Percentiles rank a stretch among this genome's conserved stretches.
These are phyloP conservation scores for Loris lydekkerianus DNA, from an alignment of 2,797 vertebrate species.

Conservation along the genomic window DNA sequence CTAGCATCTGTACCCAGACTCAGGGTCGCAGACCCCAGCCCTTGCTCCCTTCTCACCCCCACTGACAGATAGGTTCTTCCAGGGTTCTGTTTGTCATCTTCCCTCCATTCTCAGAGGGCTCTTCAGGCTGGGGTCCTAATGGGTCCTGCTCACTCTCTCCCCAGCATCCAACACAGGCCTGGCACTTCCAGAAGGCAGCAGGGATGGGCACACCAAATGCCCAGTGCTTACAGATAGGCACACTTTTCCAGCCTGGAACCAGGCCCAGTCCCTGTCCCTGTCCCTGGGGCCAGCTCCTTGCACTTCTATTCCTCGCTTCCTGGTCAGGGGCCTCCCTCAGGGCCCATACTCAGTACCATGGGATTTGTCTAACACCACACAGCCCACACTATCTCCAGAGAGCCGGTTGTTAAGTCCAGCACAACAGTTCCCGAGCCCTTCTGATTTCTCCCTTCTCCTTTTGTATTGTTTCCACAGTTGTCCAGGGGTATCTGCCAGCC, in stretches of 20 bases:
- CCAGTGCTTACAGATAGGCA: rapidly evolving
- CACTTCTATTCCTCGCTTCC: neutral
- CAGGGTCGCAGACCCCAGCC: neutral
- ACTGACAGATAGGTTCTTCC: neutral
- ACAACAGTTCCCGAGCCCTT: neutral
- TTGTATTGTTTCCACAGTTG: neutral
- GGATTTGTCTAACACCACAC: too few relatives aligned
- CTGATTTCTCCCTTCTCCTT: neutral
- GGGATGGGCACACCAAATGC: neutral
- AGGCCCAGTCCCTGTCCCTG: neutral
- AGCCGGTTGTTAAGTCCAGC: too few relatives aligned
- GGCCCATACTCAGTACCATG: too few relatives aligned
- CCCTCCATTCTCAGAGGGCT: neutral
- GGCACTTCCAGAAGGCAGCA: neutral
- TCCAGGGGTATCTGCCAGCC: neutral
- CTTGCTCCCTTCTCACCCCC: neutral
- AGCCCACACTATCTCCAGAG: neutral
- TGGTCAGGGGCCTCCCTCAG: neutral
- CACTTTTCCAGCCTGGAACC: neutral
- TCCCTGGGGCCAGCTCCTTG: neutral
- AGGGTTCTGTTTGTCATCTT: neutral
- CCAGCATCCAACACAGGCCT: neutral
- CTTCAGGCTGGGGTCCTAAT: too few relatives aligned
- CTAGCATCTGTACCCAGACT: neutral
- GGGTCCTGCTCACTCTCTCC: too few relatives aligned